These are phyloP conservation scores for Protomyctophum bolini DNA, from an alignment of 2,113 vertebrate species.

Conservation along the genomic window DNA sequence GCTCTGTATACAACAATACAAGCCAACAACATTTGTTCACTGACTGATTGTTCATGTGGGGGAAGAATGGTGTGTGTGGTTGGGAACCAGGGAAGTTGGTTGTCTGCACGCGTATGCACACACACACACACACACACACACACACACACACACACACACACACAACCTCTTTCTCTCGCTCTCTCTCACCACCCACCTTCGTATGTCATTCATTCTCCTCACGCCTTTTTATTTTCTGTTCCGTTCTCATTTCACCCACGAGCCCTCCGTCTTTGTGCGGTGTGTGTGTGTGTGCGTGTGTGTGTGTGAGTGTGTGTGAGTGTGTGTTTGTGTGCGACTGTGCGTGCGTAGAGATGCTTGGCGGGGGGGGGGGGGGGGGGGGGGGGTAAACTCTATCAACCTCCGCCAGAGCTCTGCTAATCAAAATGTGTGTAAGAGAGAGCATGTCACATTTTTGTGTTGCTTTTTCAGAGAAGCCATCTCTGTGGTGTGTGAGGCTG, in stretches of 20 bases:
- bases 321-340: slow-evolving; percentile 7
- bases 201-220: too few relatives aligned
- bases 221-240: too few relatives aligned
- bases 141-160: too few relatives aligned
- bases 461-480: slow-evolving; percentile 89
- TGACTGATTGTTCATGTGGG: neutral
- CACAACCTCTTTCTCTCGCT: too few relatives aligned
- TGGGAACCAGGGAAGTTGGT: neutral
- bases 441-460: slow-evolving; percentile 19
- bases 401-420: slow-evolving; percentile 46
- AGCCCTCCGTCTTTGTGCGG: too few relatives aligned
- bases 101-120: neutral
- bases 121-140: slow-evolving; percentile 7
- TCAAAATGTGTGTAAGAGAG: neutral
- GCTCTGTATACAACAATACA: too few relatives aligned
- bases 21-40: neutral
- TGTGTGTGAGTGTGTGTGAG: slow-evolving; percentile 11
- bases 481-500: slow-evolving; percentile 94
- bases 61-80: slow-evolving; percentile 17
- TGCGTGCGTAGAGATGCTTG: slow-evolving; percentile 33
- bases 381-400: slow-evolving; percentile 42
- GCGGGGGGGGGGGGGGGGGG: slow-evolving; percentile 12
- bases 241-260: too few relatives aligned
- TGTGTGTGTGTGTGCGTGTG: slow-evolving; percentile 7
- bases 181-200: too few relatives aligned